Evolutionary conservation across 2,797 vertebrate species (phyloP).

Genomic region (Cossypha niveicapilla): DNA sequence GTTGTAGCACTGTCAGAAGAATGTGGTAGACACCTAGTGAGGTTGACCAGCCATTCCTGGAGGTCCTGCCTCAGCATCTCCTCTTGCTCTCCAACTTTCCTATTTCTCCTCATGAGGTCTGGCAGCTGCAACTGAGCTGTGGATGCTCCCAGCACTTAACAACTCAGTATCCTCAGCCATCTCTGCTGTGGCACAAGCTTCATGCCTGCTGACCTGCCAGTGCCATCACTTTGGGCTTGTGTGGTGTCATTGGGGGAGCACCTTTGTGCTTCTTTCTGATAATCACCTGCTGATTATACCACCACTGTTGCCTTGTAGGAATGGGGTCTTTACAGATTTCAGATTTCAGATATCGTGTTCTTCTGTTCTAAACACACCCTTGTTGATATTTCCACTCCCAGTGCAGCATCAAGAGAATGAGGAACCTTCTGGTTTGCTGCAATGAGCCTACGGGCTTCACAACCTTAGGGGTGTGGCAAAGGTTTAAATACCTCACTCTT

Average conservation of each 20-base stretch:
- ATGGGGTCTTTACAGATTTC: neutral
- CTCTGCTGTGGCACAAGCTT: neutral
- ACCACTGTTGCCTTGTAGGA: neutral
- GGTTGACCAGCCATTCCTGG: neutral
- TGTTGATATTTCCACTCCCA: neutral
- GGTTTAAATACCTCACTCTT: neutral
- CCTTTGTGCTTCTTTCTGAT: neutral
- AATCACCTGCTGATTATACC: neutral
- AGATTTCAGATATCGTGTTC: no score
- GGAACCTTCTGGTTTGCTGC: neutral
- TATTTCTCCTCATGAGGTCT: neutral
- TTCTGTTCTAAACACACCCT: neutral
- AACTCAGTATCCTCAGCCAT: neutral
- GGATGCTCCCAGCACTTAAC: neutral
- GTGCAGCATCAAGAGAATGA: neutral
- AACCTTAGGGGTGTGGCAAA: neutral
- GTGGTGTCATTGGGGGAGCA: neutral
- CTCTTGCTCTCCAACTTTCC: neutral
- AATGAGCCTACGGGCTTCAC: rapidly evolving
- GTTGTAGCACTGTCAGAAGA: neutral
- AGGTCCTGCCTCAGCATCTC: neutral
- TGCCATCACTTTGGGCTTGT: neutral
- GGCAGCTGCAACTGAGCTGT: neutral
- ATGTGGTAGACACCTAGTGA: neutral
- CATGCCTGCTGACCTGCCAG: neutral